These are phyloP conservation scores for Prenolepis imparis DNA, from an alignment of 2,888 invertebrate species.

Conservation along the genomic window DNA sequence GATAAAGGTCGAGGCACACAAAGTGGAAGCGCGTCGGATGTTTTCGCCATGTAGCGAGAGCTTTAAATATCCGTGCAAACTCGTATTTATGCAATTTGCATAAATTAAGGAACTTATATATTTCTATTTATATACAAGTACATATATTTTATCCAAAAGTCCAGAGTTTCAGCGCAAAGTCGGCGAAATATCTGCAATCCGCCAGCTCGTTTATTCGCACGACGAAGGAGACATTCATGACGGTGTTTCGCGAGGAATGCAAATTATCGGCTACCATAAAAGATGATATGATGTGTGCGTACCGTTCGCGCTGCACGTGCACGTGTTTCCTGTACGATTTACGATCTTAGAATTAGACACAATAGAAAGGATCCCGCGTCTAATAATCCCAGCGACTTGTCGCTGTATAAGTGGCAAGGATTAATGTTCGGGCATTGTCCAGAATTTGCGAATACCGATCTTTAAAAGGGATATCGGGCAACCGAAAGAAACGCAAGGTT, in stretches of 20 bases:
- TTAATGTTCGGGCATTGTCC: constrained; percentile 63
- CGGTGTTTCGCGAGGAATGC: constrained; percentile 65
- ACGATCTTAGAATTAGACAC: constrained; percentile 78
- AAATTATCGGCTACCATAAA: constrained; percentile 75
- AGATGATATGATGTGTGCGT: constrained; percentile 68
- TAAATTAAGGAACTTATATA: constrained; percentile 1
- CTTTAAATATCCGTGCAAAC: constrained; percentile 25
- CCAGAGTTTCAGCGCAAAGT: not conserved
- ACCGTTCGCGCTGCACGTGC: constrained; percentile 69
- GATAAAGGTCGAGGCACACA: constrained; percentile 3
- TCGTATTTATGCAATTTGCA: not conserved
- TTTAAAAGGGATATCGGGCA: not conserved
- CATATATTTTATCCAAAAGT: constrained; percentile 19
- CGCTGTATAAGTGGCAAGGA: constrained; percentile 65
- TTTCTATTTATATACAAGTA: not conserved
- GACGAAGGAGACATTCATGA: constrained; percentile 56
- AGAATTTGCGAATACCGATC: constrained; percentile 56
- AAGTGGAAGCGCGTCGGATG: constrained; percentile 17
- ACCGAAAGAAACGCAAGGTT: constrained; percentile 24
- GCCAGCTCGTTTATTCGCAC: constrained; percentile 56
- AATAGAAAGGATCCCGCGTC: constrained; percentile 72
- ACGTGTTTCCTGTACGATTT: constrained; percentile 74
- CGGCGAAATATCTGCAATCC: not conserved
- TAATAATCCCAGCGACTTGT: constrained; percentile 66
- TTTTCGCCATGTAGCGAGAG: not conserved